phyloP scores from a whole-genome alignment of 1,140 invertebrate genomes.

The Monomorium pharaonis region DNA sequence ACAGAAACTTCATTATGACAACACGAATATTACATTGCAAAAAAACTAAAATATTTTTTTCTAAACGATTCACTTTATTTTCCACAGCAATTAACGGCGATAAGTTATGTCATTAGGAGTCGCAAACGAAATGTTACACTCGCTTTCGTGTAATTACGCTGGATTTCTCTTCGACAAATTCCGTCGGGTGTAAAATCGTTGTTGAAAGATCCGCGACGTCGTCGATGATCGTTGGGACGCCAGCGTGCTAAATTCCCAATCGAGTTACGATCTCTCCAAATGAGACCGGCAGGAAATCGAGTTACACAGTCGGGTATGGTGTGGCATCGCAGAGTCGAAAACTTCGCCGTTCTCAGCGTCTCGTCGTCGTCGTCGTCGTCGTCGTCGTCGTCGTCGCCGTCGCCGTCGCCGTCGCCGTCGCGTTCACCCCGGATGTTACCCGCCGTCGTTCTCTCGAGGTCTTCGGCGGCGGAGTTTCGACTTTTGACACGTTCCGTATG shows the following conservation, averaged over 20 bases:
- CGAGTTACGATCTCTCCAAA: slow-evolving; percentile 43
- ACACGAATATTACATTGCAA: neutral
- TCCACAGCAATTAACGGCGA: neutral
- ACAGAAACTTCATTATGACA: too few relatives aligned
- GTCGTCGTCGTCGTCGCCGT: neutral
- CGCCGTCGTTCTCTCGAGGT: slow-evolving; percentile 20
- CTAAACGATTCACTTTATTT: neutral
- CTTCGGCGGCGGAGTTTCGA: slow-evolving; percentile 49
- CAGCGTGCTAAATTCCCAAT: slow-evolving; percentile 19
- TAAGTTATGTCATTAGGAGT: neutral
- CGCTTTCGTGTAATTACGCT: neutral
- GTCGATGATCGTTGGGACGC: slow-evolving; percentile 20
- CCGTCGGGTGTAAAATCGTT: neutral
- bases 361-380: slow-evolving; percentile 6
- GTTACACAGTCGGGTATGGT: slow-evolving; percentile 10
- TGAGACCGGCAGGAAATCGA: slow-evolving; percentile 51
- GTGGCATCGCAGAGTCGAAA: slow-evolving; percentile 37
- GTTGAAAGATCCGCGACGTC: slow-evolving; percentile 26
- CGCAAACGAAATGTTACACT: neutral
- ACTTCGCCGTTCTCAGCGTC: slow-evolving; percentile 11
- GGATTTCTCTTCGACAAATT: neutral
- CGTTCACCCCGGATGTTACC: slow-evolving; percentile 26
- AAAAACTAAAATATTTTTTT: neutral
- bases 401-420: neutral
- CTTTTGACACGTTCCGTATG: slow-evolving; percentile 64